Conservation (phyloP, 2,888 invertebrate species). For the Tricholauxania praeusta region DNA sequence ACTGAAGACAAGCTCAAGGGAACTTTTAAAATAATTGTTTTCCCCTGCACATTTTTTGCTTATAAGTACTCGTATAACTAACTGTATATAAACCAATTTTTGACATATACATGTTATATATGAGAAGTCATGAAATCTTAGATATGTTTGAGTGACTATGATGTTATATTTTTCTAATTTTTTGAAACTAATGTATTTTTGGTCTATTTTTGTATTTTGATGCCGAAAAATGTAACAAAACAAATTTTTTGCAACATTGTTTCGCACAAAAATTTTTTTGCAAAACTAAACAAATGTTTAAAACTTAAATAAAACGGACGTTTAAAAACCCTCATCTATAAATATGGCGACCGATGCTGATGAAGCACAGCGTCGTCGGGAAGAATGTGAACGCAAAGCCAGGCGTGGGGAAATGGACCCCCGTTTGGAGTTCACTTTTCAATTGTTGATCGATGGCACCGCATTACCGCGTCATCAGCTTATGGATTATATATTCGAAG, state of each 20-base stretch:
- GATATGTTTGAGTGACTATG: not conserved
- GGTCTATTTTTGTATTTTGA: constrained; percentile 56
- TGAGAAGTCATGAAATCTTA: no score
- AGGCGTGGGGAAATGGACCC: constrained; percentile 93
- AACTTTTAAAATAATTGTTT: no score
- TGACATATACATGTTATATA: no score
- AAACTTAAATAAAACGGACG: not conserved
- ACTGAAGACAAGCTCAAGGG: no score
- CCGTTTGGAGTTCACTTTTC: constrained; percentile 90
- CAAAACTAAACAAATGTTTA: not conserved
- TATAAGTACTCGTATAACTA: no score
- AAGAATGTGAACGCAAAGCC: constrained; percentile 93
- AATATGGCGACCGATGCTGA: constrained; percentile 61
- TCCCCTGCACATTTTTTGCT: no score
- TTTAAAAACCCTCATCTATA: constrained; percentile 26
- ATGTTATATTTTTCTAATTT: not conserved
- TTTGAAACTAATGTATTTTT: constrained; percentile 55
- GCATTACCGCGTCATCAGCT: constrained; percentile 85
- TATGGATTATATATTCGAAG: constrained; percentile 92
- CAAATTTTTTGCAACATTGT: constrained; percentile 47
- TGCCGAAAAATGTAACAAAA: not conserved
- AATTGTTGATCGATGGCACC: constrained; percentile 87
- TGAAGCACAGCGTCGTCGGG: constrained; percentile 76
- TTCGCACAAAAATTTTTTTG: constrained; percentile 40
- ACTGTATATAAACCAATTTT: no score